Conservation (phyloP, 2,888 invertebrate genomes). For the Agrypnus murinus region DNA sequence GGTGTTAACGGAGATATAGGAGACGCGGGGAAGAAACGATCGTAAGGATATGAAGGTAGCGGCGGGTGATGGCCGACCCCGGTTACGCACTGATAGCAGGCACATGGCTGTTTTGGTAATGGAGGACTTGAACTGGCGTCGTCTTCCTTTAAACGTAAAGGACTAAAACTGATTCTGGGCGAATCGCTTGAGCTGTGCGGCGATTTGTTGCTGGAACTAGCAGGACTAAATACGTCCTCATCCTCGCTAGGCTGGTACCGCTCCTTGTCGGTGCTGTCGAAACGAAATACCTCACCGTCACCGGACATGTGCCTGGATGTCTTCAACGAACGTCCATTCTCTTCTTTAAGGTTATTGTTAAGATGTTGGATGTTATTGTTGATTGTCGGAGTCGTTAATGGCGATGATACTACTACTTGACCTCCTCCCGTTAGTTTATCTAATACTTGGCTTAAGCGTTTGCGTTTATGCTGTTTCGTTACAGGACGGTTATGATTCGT, state of each 20-base stretch:
- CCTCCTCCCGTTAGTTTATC: slow-evolving; percentile 82
- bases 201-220: slow-evolving; percentile 74
- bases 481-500: slow-evolving; percentile 77
- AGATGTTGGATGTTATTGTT: slow-evolving; percentile 72
- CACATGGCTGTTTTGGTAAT: slow-evolving; percentile 63
- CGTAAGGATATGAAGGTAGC: slow-evolving; percentile 69
- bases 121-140: slow-evolving; percentile 70
- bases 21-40: slow-evolving; percentile 73
- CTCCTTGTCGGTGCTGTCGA: slow-evolving; percentile 70
- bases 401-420: too few relatives aligned
- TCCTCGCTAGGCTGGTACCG: slow-evolving; percentile 72
- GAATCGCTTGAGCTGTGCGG: slow-evolving; percentile 75
- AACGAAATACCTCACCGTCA: slow-evolving; percentile 74
- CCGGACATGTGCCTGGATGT: slow-evolving; percentile 65
- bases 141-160: slow-evolving; percentile 74
- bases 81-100: slow-evolving; percentile 69
- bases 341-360: slow-evolving; percentile 66
- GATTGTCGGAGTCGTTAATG: slow-evolving; percentile 65
- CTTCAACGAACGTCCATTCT: slow-evolving; percentile 62
- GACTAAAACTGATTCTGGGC: slow-evolving; percentile 74
- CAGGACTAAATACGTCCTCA: slow-evolving; percentile 76
- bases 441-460: slow-evolving; percentile 86
- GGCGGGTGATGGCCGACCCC: slow-evolving; percentile 67
- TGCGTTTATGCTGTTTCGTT: slow-evolving; percentile 83
- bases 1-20: slow-evolving; percentile 76